phyloP scores from a whole-genome alignment of 2,797 vertebrate species.

The Trematomus bernacchii region DNA sequence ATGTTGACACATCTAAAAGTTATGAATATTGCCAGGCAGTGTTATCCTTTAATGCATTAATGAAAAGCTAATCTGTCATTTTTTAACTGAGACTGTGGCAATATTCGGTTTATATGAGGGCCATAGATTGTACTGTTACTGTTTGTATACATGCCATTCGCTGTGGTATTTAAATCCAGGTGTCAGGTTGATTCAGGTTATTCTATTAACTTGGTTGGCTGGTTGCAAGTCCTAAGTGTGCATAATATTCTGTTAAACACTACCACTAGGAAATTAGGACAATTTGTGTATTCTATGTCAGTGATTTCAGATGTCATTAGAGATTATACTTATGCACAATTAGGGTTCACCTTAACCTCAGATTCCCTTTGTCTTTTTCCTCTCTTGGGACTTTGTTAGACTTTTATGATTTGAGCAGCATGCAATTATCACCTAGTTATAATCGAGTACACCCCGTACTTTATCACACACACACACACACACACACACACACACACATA shows the following conservation, averaged over 20 bases:
- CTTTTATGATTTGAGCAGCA: slow-evolving; percentile 22
- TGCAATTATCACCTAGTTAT: slow-evolving; percentile 55
- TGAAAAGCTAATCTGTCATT: neutral
- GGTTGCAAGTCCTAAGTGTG: neutral
- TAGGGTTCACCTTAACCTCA: slow-evolving; percentile 11
- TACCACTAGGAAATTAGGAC: neutral
- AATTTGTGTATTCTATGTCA: neutral
- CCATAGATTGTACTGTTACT: neutral
- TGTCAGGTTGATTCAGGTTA: neutral
- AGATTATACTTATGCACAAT: neutral
- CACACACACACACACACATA: too few relatives aligned
- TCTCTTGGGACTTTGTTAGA: slow-evolving; percentile 59
- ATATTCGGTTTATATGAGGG: neutral
- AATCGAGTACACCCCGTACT: neutral
- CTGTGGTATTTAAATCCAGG: neutral
- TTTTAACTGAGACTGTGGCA: neutral
- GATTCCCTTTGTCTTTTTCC: neutral
- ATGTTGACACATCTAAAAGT: neutral
- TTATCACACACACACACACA: neutral
- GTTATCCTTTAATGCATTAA: slow-evolving; percentile 7
- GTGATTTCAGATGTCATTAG: neutral
- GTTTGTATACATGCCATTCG: neutral
- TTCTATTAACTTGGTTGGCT: neutral
- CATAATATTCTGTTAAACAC: neutral
- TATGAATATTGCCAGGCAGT: neutral